Evolutionary conservation across 2,797 vertebrate species (phyloP).

Genomic region (Arnoldichthys spilopterus): DNA sequence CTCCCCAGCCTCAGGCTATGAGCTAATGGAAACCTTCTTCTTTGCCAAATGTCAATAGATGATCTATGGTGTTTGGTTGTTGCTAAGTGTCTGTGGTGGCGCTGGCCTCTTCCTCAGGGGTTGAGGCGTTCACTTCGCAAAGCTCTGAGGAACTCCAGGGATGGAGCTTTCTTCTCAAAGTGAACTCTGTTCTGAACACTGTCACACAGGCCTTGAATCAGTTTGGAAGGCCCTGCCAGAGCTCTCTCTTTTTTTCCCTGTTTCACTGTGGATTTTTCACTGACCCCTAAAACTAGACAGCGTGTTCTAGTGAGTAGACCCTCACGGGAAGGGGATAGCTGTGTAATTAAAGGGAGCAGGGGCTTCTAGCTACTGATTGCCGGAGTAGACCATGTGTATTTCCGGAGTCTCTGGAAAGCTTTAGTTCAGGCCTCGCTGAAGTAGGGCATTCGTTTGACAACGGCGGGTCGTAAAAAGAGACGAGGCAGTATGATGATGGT

Average conservation of each 20-base stretch:
- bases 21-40: slow-evolving; percentile 49
- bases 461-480: not conserved
- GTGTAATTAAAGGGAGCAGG: slow-evolving; percentile 26
- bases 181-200: slow-evolving; percentile 5
- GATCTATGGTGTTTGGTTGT: slow-evolving; percentile 44
- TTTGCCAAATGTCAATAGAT: slow-evolving; percentile 48
- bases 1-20: slow-evolving; percentile 37
- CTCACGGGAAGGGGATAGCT: slow-evolving; percentile 12
- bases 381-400: not conserved
- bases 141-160: slow-evolving; percentile 34
- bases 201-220: slow-evolving; percentile 6
- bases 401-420: slow-evolving; percentile 17
- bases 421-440: not conserved
- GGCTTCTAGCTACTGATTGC: slow-evolving; percentile 16
- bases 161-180: slow-evolving; percentile 19
- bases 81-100: slow-evolving; percentile 47
- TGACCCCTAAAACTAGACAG: slow-evolving; percentile 31
- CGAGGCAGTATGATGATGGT: not conserved
- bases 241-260: not conserved
- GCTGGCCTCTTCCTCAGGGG: slow-evolving; percentile 29
- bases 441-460: not conserved
- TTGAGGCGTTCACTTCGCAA: slow-evolving; percentile 4
- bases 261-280: slow-evolving; percentile 17
- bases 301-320: not conserved
- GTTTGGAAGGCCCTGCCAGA: slow-evolving; percentile 26